Base-by-base conservation (phyloP, 2,113 vertebrate species). In the Epinephelus cyanopodus region DNA sequence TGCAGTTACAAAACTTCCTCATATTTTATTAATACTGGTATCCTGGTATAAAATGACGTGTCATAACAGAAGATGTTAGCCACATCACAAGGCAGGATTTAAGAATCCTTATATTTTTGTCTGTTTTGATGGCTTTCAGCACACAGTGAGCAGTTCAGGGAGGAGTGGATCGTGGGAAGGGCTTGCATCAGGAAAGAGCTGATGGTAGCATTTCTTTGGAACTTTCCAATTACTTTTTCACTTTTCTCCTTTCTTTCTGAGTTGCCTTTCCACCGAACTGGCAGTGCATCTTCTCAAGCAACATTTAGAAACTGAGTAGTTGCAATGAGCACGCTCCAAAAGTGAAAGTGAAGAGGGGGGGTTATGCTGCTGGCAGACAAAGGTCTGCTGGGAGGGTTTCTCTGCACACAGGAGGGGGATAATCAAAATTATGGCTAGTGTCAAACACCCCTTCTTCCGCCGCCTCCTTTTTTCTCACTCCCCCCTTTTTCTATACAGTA, bases 361-460 rank as follows among this genome's bases (percentile, higher is more conserved):
- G 5, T 23, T 2, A 1, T 1, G 0, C 56, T 66, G 62, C 50
- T 14, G 53, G 21, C 5, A 52, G 68, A 77, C 58, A 45, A 33
- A 66, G 33, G 70, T 65, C 64, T 82, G 53, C 33, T 50, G 42
- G 65, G 75, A 66, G 63, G 54, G 12, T 53, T 63, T 60, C 63
- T 82, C 53, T 79, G 53, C 56, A 79, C 29, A 47, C 54, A 18
- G 67, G 76, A 25, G 68, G 18, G 54, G 50, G 80, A 17, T 82
- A 54, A 68, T 79, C 64, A 33, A 81, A 90, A 82, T 84, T 57
- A 83, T 64, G 64, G 60, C 68, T 60, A 1, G 50, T 77, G 79
- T 87, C 61, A 61, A 54, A 7, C 60, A 4, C 29, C 57, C 79
- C 23, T 0, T 5, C 29, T 39, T 8, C 61, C 39, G 6, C 37